Base-by-base conservation (phyloP, 2,888 invertebrate genomes). In the Anaspis maculata region DNA sequence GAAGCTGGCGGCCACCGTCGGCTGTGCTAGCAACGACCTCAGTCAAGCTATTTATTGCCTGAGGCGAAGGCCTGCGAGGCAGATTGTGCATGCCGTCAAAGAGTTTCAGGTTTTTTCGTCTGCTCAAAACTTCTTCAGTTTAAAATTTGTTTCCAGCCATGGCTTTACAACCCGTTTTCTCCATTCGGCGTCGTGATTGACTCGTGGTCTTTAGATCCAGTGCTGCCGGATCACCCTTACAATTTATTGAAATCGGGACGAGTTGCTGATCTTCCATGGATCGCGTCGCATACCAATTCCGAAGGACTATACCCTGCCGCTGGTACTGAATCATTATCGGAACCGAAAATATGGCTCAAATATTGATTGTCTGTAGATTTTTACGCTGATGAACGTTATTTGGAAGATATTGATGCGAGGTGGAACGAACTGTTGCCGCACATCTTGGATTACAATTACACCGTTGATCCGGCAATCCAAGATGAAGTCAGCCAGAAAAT, bases 101-200 rank as follows among this genome's bases (percentile, higher is more conserved):
- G 68, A 75, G 51, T 77, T 74, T 62, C 19, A 19, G 19, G 19
- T 19, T 19, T 9, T n/a, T n/a, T n/a, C n/a, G n/a, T n/a, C n/a
- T n/a, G n/a, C n/a, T n/a, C n/a, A n/a, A n/a, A n/a, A n/a, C n/a
- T 19, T 19, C 9, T 19, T 19, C 9, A 19, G 9, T n/a, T 19
- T 5, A 19, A 19, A 19, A 19, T 6, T 19, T 5, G 5, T 19
- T 19, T 19, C 6, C 73, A 68, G 66, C 68, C 71, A 14, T 74
- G 70, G 66, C 58, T 76, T n/a, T 79, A 79, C 49, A 74, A 76
- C 57, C 75, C 84, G 40, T 81, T 80, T 55, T 73, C 80, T 0
- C 77, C 81, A 0, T 85, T 85, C 56, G 81, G 77, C 0, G 83
- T 84, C 0, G 79, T 81, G 0, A 67, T 76, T 0, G 87, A 88